phyloP scores from a whole-genome alignment of 2,797 vertebrate species.

The Acrossocheilus wenchowensis region DNA sequence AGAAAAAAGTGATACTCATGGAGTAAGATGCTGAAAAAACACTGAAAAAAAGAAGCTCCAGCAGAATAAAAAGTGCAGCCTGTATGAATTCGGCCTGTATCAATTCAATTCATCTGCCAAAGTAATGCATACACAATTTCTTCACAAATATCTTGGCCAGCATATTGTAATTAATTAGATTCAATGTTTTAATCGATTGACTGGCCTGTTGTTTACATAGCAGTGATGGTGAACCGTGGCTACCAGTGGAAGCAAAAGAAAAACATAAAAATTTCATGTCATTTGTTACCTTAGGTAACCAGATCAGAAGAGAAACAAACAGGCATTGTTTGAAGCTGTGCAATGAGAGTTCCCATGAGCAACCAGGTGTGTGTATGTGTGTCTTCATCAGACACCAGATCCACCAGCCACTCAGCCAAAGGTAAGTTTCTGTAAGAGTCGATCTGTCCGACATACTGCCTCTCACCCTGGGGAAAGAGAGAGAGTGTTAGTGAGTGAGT shows the following conservation, averaged over 20 bases:
- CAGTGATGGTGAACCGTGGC: slow-evolving; percentile 7
- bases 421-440: slow-evolving; percentile 45
- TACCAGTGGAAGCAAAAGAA: slow-evolving; percentile 30
- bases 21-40: neutral
- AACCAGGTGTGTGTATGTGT: slow-evolving; percentile 46
- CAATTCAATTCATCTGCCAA: neutral
- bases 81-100: neutral
- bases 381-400: slow-evolving; percentile 29
- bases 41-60: neutral
- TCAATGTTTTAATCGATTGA: neutral
- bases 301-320: slow-evolving; percentile 46
- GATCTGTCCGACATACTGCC: slow-evolving; percentile 20
- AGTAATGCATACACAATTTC: neutral
- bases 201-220: neutral
- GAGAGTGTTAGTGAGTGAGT: neutral
- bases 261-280: slow-evolving; percentile 46
- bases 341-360: slow-evolving; percentile 44
- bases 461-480: slow-evolving; percentile 13
- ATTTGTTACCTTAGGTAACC: slow-evolving; percentile 49
- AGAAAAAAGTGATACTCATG: neutral
- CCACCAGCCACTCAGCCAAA: slow-evolving; percentile 17
- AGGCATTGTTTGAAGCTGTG: slow-evolving; percentile 43
- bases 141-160: neutral
- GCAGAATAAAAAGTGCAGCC: neutral
- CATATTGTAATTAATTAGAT: neutral